A percentile compares a stretch with the other conserved stretches of the same genome.
phyloP scores from a whole-genome alignment of 2,113 vertebrate genomes.

The Uropsilus gracilis region DNA sequence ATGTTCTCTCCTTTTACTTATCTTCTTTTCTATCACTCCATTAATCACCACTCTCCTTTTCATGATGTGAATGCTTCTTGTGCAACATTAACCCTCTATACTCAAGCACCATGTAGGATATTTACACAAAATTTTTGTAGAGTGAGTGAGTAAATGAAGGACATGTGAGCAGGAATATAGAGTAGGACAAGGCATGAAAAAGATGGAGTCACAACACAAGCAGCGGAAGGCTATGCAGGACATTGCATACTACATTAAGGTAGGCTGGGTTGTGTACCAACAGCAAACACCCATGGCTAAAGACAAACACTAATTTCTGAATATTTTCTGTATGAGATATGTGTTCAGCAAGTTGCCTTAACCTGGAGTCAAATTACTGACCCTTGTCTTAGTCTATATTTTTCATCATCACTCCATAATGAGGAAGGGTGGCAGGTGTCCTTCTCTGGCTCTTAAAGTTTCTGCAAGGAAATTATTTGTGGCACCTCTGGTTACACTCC shows the following conservation, averaged over 20 bases:
- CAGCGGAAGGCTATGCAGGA: not conserved
- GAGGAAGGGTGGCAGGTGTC: not conserved
- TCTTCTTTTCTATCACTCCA: not conserved
- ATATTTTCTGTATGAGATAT: not conserved
- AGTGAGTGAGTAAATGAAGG: not conserved
- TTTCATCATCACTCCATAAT: too few relatives aligned
- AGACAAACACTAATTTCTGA: too few relatives aligned
- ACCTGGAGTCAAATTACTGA: not conserved
- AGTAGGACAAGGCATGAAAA: not conserved
- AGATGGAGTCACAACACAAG: not conserved
- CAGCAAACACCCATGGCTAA: not conserved
- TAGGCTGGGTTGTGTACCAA: not conserved
- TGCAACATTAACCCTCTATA: not conserved
- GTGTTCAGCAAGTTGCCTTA: not conserved
- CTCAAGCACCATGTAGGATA: accelerated
- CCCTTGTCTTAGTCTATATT: too few relatives aligned
- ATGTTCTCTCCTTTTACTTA: not conserved
- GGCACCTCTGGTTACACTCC: not conserved
- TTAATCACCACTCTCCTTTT: not conserved
- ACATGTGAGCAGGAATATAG: not conserved
- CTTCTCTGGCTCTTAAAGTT: not conserved
- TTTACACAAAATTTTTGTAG: not conserved
- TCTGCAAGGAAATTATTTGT: not conserved
- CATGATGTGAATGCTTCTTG: not conserved
- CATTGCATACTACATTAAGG: accelerated